phyloP scores from a whole-genome alignment of 2,113 vertebrate genomes.

The Chaetura pelagica region DNA sequence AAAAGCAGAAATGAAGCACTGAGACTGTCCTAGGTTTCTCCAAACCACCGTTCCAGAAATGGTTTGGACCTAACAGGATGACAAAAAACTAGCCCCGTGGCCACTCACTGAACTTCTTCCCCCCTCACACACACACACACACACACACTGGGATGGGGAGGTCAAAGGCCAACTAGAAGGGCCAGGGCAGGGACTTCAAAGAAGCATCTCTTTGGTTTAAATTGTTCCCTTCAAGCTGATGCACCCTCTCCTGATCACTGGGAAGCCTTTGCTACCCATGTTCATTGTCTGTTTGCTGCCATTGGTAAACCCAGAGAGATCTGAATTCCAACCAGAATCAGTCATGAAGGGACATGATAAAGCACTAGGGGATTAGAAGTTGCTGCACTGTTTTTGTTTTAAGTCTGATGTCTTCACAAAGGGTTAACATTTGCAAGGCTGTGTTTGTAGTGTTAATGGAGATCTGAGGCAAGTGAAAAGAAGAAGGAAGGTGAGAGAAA shows the following conservation, averaged over 20 bases:
- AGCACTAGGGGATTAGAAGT: neutral
- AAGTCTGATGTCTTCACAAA: neutral
- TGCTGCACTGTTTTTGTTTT: neutral
- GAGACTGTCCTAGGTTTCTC: neutral
- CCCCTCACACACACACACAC: too few species aligned
- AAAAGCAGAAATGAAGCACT: neutral
- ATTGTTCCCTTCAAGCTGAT: neutral
- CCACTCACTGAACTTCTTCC: too few species aligned
- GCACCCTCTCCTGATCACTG: neutral
- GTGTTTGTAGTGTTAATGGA: constrained; percentile 30
- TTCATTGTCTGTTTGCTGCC: neutral
- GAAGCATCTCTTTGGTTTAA: neutral
- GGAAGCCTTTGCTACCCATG: neutral
- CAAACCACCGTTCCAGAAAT: neutral
- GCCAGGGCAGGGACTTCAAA: neutral
- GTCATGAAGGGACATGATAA: neutral
- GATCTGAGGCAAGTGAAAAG: neutral
- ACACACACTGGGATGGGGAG: too few species aligned
- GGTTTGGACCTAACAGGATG: too few species aligned
- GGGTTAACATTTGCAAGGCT: neutral
- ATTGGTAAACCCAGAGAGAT: neutral
- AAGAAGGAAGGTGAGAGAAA: neutral
- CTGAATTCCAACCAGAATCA: neutral
- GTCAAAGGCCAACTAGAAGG: too few species aligned
- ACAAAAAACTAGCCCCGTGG: too few species aligned